Base-by-base conservation (phyloP, 1,140 invertebrate species). In the Saccostrea cuccullata region DNA sequence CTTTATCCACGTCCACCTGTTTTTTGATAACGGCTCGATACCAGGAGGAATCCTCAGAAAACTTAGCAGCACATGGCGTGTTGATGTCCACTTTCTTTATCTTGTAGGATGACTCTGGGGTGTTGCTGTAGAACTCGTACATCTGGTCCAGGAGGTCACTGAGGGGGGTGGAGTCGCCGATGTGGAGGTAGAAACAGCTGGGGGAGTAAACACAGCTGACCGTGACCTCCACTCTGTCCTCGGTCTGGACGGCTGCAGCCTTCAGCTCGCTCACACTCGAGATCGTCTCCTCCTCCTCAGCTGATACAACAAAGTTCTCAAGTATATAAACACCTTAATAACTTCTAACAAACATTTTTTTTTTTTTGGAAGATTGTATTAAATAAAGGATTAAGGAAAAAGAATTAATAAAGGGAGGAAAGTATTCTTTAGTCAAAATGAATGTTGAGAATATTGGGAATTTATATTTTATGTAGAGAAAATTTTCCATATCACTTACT, bases 1-100 rank as follows among this genome's bases (percentile, higher is more conserved):
- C 97, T 94, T 0, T 96, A 96, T 97, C 96, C 0, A 97, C 94
- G 15, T 85, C 84, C n/a, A 85, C 55, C 17, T 36, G 47, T 64
- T 85, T 64, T 13, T 60, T 58, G 15, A 98, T 96, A 90, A 97
- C 96, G 0, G 97, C 97, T 86, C 97, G 95, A 92, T 98, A 98
- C 97, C 97, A 98, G 1, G 95, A 92, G 58, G 96, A 96, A 92
- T 98, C 97, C 1, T 96, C 96, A 0, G 96, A 96, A 92, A 96
- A 97, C 87, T 96, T 95, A 0, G 97, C 97, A 47, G 96, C 95
- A 92, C 97, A 98, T 0, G 96, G 91, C 8, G 82, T 85, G 60
- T 73, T 88, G 12, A 56, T 58, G 11, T n/a, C 40, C 9, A 67
- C 40, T 23, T 23, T 58, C 23, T 73, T n/a, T 47, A 86, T n/a